Percentiles rank a stretch among this genome's conserved stretches.
phyloP scores from a whole-genome alignment of 2,888 invertebrate species.

The Meliscaeva auricollis region DNA sequence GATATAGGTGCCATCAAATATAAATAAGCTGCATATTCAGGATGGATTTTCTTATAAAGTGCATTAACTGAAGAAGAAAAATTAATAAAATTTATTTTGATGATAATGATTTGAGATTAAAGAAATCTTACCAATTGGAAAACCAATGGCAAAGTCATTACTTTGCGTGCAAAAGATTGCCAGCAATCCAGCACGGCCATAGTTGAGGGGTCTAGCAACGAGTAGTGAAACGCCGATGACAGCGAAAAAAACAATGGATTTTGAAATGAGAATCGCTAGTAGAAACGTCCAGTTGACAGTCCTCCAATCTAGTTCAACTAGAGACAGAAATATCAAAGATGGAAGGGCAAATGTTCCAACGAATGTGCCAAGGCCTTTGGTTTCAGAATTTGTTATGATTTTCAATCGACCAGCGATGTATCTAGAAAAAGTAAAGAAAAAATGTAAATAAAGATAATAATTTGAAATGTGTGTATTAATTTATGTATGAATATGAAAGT shows the following conservation, averaged over 20 bases:
- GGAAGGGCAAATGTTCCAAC: slow-evolving; percentile 97
- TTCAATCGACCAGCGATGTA: slow-evolving; percentile 94
- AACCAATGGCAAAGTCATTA: slow-evolving; percentile 98
- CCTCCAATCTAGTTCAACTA: slow-evolving; percentile 93
- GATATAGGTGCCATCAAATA: slow-evolving; percentile 98
- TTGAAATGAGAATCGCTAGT: slow-evolving; percentile 92
- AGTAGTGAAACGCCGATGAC: slow-evolving; percentile 92
- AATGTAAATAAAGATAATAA: too few species aligned
- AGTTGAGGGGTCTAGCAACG: slow-evolving; percentile 91
- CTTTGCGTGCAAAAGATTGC: slow-evolving; percentile 98
- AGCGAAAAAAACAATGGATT: slow-evolving; percentile 92
- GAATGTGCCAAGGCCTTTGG: slow-evolving; percentile 95
- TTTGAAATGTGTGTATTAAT: too few species aligned
- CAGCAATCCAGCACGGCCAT: slow-evolving; percentile 94
- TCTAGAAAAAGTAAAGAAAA: slow-evolving; percentile 83
- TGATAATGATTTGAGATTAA: background rate
- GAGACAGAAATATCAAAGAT: slow-evolving; percentile 94
- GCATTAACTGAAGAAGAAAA: slow-evolving; percentile 88
- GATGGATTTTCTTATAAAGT: slow-evolving; percentile 93
- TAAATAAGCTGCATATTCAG: slow-evolving; percentile 95
- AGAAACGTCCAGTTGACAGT: slow-evolving; percentile 96
- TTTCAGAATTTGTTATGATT: slow-evolving; percentile 92
- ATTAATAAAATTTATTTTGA: slow-evolving; percentile 5
- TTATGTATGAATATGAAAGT: too few species aligned
- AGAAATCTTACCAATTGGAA: slow-evolving; percentile 90